Evolutionary conservation across 2,888 invertebrate genomes (phyloP), one percentile per base, ranked within the genome.

Genomic region (Fabriciana adippe): DNA sequence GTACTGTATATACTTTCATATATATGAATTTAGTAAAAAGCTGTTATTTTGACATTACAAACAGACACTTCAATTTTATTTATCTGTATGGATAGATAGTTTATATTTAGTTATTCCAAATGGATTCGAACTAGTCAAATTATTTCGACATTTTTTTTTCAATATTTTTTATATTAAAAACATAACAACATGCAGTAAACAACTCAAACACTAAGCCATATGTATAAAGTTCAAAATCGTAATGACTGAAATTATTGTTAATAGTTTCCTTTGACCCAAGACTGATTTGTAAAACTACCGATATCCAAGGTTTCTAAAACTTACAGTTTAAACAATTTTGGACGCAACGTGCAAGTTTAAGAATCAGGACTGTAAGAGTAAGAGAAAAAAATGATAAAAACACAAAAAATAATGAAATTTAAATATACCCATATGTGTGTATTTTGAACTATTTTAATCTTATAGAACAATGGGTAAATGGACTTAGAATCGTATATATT

Each of bases 181-280:
- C 59, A 59, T 59, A 59, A 59, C 59, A 26, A 57, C 47, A 13
- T 14, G 8, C 13, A 16, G 16, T n/a, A 48, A 31, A 48, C 35
- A 35, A 6, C 35, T 41, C 35, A 59, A 67, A 55, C 64, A 54
- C 53, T 57, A 59, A 55, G 65, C 47, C 62, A 47, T 56, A 53
- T 69, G 47, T 63, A 47, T 51, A 60, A 59, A 68, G 60, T 68
- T 72, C 63, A 66, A 72, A 71, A 54, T 55, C 13, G 14, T 55
- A 55, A 55, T 62, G 69, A 70, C 72, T 69, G 70, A 72, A 68
- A 59, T 67, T 66, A 56, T 66, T 69, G 55, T 76, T 81, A 83
- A 77, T 84, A 81, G 80, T 89, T 89, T 89, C 84, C 84, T 88
- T 87, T 83, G 82, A 86, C 82, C 84, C 85, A 90, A 90, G 90